Base-by-base conservation (phyloP, 1,140 invertebrate species). In the Bombus haemorrhoidalis region DNA sequence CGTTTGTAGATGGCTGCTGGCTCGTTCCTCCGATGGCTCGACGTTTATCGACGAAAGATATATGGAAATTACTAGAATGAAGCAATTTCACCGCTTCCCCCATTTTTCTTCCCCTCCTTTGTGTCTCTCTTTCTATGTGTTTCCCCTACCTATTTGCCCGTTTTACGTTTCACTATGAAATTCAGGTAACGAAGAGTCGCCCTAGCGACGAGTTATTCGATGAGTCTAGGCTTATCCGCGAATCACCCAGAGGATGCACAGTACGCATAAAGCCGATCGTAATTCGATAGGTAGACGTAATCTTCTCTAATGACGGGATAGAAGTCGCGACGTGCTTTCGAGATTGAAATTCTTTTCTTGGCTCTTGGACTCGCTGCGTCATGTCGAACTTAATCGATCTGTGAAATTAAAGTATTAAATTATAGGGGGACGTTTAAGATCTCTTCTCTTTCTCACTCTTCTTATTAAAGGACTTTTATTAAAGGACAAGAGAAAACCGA, bases 51-150 rank as follows among this genome's bases (percentile, higher is more conserved):
- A 8, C 37, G 66, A 64, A 59, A 87, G 85, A 89, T 89, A 89
- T 89, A 89, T 85, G 89, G 86, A 90, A 89, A 90, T 90, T 87
- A 84, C 74, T 59, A 41, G 75, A 62, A 87, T 37, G 39, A 81
- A 73, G 28, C 69, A 64, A 85, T 81, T 85, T 72, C 77, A 28
- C 32, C 41, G 25, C 25, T 43, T 59, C 13, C 3, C 69, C 3
- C 22, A 3, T n/a, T n/a, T 13, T 22, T 68, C 68, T 73, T 73
- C 32, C 15, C 12, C 47, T 81, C 68, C 59, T 62, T 47, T 57
- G 62, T 32, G 39, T 72, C 32, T 59, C 43, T 72, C 41, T 39
- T 69, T 39, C 22, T 12, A 10, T 37, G 32, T 25, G 39, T 62
- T 41, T 41, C 71, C 25, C 5, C 39, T 18, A 4, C 3, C 2